Conservation (phyloP, 1,140 invertebrate genomes). For the Cryptotermes secundus region DNA sequence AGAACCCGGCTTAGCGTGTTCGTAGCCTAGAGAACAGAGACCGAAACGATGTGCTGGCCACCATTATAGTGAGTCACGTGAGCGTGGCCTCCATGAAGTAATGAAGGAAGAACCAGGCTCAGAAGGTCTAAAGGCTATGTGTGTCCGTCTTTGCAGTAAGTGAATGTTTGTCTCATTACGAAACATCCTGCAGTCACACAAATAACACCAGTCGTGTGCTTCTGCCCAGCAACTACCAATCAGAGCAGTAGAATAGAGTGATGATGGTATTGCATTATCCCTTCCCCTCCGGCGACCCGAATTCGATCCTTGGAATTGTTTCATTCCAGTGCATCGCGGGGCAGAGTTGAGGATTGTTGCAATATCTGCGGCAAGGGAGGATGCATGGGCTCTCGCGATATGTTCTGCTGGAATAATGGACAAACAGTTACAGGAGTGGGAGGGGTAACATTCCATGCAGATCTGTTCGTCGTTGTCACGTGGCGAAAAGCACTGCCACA, state of each 20-base stretch:
- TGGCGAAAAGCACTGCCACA: background rate
- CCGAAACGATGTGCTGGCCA: too few relatives aligned
- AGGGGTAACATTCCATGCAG: conserved; percentile 23
- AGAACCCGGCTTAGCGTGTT: too few relatives aligned
- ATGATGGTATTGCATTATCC: background rate
- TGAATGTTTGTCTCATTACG: background rate
- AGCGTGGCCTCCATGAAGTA: too few relatives aligned
- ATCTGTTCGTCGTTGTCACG: conserved; percentile 12
- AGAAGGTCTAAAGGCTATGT: too few relatives aligned
- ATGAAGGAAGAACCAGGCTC: too few relatives aligned
- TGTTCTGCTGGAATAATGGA: conserved; percentile 30
- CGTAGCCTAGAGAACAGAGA: too few relatives aligned
- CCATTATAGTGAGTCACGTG: too few relatives aligned
- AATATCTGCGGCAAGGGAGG: background rate
- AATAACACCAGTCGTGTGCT: background rate
- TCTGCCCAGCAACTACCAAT: background rate
- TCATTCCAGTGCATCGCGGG: background rate
- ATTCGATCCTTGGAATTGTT: conserved; percentile 1
- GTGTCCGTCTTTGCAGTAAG: background rate
- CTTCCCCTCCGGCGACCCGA: background rate
- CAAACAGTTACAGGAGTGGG: conserved; percentile 19
- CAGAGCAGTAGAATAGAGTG: background rate
- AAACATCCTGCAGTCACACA: background rate
- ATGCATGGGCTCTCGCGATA: conserved; percentile 8
- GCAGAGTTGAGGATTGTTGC: background rate